Evolutionary conservation across 2,113 vertebrate species (phyloP).

Genomic region (Eptatretus burgeri): DNA sequence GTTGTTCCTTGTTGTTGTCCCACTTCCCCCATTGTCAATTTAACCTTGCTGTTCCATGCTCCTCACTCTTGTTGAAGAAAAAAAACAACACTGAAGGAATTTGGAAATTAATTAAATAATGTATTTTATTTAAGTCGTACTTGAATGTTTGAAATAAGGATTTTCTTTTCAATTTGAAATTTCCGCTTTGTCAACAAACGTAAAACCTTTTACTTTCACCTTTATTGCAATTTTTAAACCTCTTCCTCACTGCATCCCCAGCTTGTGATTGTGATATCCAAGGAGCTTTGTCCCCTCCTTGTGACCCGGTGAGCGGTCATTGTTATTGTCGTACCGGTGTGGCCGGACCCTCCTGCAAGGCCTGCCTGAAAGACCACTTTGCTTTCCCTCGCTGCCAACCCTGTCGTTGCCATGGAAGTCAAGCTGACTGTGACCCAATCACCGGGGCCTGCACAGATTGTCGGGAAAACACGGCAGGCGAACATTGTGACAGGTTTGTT

Average conservation of each 20-base stretch:
- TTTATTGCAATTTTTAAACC: too few relatives aligned
- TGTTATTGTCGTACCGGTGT: slow-evolving; percentile 45
- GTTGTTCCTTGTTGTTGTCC: too few relatives aligned
- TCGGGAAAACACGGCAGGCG: slow-evolving; percentile 41
- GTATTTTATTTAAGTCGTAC: too few relatives aligned
- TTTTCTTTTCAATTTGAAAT: too few relatives aligned
- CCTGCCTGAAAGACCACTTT: slow-evolving; percentile 56
- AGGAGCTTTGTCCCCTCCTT: slow-evolving; percentile 34
- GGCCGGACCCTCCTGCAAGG: slow-evolving; percentile 39
- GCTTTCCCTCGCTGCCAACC: slow-evolving; percentile 52
- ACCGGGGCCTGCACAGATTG: slow-evolving; percentile 44
- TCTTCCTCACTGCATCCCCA: slow-evolving; percentile 12
- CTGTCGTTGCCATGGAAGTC: slow-evolving; percentile 49
- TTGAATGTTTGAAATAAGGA: too few relatives aligned
- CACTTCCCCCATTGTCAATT: too few relatives aligned
- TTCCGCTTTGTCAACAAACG: too few relatives aligned
- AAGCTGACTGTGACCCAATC: slow-evolving; percentile 34
- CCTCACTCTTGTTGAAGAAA: too few relatives aligned
- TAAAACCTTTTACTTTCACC: too few relatives aligned
- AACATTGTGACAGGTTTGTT: slow-evolving; percentile 46
- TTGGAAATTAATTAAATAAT: too few relatives aligned
- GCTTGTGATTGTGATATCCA: slow-evolving; percentile 50
- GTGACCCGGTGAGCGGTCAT: slow-evolving; percentile 39
- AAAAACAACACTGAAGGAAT: too few relatives aligned
- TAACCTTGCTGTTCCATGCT: too few relatives aligned